Conservation (phyloP, 2,888 invertebrate species). For the Platycheirus rosarum region DNA sequence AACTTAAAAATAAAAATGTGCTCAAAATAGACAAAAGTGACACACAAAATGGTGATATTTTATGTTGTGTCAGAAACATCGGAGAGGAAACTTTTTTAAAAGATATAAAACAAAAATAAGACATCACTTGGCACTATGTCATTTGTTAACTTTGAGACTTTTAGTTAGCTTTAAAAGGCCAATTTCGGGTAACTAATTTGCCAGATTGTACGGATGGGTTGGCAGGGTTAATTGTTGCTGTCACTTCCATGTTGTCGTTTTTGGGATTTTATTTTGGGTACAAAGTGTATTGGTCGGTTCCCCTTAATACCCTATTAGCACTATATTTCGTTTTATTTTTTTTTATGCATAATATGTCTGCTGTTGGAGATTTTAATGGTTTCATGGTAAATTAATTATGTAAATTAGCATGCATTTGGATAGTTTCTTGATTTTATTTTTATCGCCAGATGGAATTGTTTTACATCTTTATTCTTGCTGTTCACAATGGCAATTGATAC, state of each 20-base stretch:
- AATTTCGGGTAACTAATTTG: slow-evolving; percentile 62
- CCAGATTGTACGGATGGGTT: slow-evolving; percentile 58
- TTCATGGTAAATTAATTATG: slow-evolving; percentile 44
- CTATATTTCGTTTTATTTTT: slow-evolving; percentile 6
- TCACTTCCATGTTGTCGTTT: slow-evolving; percentile 49
- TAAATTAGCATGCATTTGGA: slow-evolving; percentile 47
- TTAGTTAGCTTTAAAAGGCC: slow-evolving; percentile 18
- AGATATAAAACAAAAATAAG: not conserved
- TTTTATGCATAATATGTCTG: not conserved
- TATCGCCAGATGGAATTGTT: not conserved
- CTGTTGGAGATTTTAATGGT: slow-evolving; percentile 27
- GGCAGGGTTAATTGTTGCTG: slow-evolving; percentile 67
- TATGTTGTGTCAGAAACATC: slow-evolving; percentile 11
- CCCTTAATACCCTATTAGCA: not conserved
- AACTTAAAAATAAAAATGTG: not conserved
- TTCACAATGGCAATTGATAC: too few relatives aligned
- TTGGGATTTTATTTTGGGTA: not conserved
- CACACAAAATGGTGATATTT: slow-evolving; percentile 5
- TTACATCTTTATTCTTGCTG: too few relatives aligned
- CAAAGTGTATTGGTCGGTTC: not conserved
- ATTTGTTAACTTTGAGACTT: not conserved
- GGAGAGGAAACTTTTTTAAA: not conserved
- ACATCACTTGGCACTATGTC: slow-evolving; percentile 17
- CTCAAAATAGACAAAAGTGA: slow-evolving; percentile 4
- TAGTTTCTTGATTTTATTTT: slow-evolving; percentile 3